Percentiles rank a stretch among this genome's conserved stretches.
phyloP scores from a whole-genome alignment of 2,113 vertebrate genomes.

The Aplodontia rufa region DNA sequence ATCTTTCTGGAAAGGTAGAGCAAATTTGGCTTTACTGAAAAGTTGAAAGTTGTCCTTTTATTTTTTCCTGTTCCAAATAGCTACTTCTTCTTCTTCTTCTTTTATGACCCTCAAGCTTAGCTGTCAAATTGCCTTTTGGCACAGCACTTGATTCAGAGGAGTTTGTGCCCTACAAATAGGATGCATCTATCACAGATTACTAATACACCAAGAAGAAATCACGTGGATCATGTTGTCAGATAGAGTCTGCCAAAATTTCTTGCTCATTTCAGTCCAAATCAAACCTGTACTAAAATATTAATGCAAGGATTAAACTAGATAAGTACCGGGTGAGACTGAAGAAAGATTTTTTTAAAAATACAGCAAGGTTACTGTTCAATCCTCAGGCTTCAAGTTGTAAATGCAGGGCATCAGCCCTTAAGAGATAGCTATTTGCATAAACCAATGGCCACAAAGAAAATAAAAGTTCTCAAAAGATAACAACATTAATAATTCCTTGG shows the following conservation, averaged over 20 bases:
- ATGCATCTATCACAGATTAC: not conserved
- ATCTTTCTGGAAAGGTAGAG: not conserved
- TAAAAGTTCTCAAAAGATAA: not conserved
- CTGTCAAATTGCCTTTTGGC: conserved; percentile 51
- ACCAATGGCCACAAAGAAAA: not conserved
- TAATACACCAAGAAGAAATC: conserved; percentile 15
- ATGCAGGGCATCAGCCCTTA: not conserved
- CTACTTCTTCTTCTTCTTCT: conserved; percentile 40
- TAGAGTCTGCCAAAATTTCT: conserved; percentile 37
- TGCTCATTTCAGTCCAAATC: conserved; percentile 67
- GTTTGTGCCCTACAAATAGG: not conserved
- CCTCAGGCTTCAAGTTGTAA: not conserved
- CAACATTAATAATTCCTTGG: not conserved
- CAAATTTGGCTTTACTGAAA: conserved; percentile 50
- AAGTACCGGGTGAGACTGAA: conserved; percentile 58
- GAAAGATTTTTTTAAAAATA: conserved; percentile 63
- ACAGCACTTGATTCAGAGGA: conserved; percentile 18
- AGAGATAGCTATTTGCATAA: conserved; percentile 26
- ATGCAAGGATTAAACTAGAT: conserved; percentile 63
- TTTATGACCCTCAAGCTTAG: conserved; percentile 48
- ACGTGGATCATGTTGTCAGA: conserved; percentile 14
- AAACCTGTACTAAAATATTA: conserved; percentile 79
- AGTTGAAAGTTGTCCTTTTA: not conserved
- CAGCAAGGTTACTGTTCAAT: not conserved
- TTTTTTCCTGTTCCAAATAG: conserved; percentile 42